phyloP scores from a whole-genome alignment of 2,113 vertebrate genomes.

The Numida meleagris region DNA sequence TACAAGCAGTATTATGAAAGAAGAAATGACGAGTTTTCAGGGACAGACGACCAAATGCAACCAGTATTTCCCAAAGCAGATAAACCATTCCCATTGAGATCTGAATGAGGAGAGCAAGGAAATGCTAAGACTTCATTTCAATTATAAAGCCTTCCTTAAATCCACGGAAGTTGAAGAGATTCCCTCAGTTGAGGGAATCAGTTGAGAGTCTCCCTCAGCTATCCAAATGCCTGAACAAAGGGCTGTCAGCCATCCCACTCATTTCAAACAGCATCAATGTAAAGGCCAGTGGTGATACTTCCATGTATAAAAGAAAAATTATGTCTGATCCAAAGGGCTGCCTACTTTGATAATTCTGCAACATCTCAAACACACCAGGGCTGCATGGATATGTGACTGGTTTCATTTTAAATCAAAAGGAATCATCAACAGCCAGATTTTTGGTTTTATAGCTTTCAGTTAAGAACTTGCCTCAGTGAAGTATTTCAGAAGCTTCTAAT shows the following conservation, averaged over 20 bases:
- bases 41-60: not conserved
- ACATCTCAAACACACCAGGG: not conserved
- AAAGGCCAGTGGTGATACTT: not conserved
- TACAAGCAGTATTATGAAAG: not conserved
- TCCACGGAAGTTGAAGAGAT: not conserved
- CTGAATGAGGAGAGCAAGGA: not conserved
- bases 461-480: not conserved
- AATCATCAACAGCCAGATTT: not conserved
- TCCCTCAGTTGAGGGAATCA: not conserved
- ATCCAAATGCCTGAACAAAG: not conserved
- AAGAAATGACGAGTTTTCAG: not conserved
- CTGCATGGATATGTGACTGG: fast-evolving
- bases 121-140: not conserved
- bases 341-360: not conserved
- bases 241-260: not conserved
- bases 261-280: not conserved
- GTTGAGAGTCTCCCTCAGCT: not conserved
- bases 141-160: not conserved
- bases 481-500: not conserved
- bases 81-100: not conserved
- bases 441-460: not conserved
- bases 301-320: not conserved
- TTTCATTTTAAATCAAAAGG: not conserved
- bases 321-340: not conserved
- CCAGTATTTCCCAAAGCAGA: not conserved